Base-by-base conservation (phyloP, 2,888 invertebrate genomes). In the Carterocephalus palaemon region DNA sequence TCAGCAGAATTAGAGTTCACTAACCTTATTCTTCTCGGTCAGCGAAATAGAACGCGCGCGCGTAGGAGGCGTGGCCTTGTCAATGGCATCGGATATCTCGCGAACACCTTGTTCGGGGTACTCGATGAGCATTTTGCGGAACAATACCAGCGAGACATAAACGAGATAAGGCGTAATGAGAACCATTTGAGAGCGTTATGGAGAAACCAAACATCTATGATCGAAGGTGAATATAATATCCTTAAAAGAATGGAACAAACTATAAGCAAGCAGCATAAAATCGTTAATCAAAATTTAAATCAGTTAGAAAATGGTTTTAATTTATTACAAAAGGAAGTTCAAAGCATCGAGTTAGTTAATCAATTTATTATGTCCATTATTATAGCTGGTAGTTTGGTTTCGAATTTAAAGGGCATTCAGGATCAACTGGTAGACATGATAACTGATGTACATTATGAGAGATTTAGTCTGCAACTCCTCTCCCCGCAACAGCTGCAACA, bases 171-270 rank as follows among this genome's bases (percentile, higher is more conserved):
- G 20, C 10, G 9, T 8, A 53, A 53, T 19, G 24, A 55, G 32
- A 36, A 55, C 12, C 48, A 55, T 10, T 9, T 55, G n/a, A 31
- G 26, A 3, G 4, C 4, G 6, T 23, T 56, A n/a, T 46, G 36
- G 22, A 51, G 45, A 22, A 57, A 57, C 32, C 56, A 56, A 15
- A 56, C 56, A 4, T 54, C 53, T n/a, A n/a, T n/a, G n/a, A 28
- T 52, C 8, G 56, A 57, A 46, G 49, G 53, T 0, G 49, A 57
- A 24, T 34, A 48, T 22, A 53, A 53, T 23, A 1, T 56, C 6
- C 23, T 56, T 2, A 46, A 45, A 10, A 24, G 53, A 24, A 36
- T 33, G 0, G 50, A 52, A 38, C 26, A 26, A 4, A 12, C 43
- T 0, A 49, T 55, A 5, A 37, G 53, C 4, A 47, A 46, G 8